Base-by-base conservation (phyloP, 2,888 invertebrate species). In the Polietes domitor region DNA sequence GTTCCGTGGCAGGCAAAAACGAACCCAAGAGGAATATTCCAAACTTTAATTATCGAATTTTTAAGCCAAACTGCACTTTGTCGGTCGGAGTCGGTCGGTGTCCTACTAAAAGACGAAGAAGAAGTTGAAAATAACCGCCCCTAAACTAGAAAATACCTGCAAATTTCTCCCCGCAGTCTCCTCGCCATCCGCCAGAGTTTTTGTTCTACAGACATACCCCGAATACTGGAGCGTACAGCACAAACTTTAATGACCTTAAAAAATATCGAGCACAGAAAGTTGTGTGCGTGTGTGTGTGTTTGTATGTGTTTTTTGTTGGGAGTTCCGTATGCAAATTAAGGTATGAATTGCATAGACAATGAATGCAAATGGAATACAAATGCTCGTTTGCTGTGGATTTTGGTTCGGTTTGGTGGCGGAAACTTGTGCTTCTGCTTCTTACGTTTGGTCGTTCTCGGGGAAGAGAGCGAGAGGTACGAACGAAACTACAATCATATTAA, bases 281-380 rank as follows among this genome's bases (percentile, higher is more conserved):
- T 68, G 24, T 24, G 19, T 68, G n/a, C 37, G 17, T 63, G 32
- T 10, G 10, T 24, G 12, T 61, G 2, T 26, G 28, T 28, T 24
- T 19, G 19, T 53, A 4, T 24, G 9, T n/a, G 3, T 61, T 61
- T 26, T 55, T 61, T 28, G 15, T 61, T 26, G 58, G 26, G 26
- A 61, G 65, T 17, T 65, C 24, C 15, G 24, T 68, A 68, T 68
- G 68, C 68, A 68, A 68, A 68, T 68, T 41, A 68, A 41, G 43
- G 65, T 61, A 76, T 76, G 75, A 68, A 75, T 81, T 75, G 68
- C 50, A 80, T 76, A 80, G 83, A 84, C 80, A 84, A 80, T 80
- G 50, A 78, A 65, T 84, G 72, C 77, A 84, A 78, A 84, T 75
- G 74, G 37, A 37, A 75, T 68, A 37, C 65, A 68, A 68, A 68